Percentiles rank a stretch among this genome's conserved stretches.
Evolutionary conservation across 2,113 vertebrate genomes (phyloP).

Genomic region (Hemichromis elongatus): DNA sequence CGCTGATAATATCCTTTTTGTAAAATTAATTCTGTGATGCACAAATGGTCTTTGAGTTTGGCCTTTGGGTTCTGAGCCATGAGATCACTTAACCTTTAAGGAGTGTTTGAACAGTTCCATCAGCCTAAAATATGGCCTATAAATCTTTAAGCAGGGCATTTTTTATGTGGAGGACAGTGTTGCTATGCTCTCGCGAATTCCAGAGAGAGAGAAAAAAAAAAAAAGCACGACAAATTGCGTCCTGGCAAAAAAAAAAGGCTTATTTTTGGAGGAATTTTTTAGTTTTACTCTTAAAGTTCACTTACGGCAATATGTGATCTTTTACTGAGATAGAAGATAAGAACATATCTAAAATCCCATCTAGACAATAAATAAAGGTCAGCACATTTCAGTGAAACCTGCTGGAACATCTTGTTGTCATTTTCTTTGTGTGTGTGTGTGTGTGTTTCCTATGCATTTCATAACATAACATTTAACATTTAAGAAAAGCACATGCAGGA

Average conservation of each 20-base stretch:
- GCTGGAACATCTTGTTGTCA: background rate
- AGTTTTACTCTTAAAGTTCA: background rate
- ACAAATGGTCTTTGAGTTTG: constrained; percentile 17
- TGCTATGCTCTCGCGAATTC: background rate
- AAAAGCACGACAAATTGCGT: background rate
- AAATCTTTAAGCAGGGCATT: constrained; percentile 11
- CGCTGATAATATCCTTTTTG: background rate
- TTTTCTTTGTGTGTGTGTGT: background rate
- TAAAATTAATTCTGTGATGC: background rate
- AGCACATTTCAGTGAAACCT: background rate
- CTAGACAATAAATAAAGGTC: background rate
- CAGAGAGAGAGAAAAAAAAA: background rate
- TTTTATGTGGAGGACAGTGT: background rate
- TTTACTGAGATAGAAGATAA: background rate
- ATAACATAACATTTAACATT: background rate
- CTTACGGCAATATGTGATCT: background rate
- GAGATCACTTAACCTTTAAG: constrained; percentile 49
- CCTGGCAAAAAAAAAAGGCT: background rate
- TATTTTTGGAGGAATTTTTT: background rate
- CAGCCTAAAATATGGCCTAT: constrained; percentile 16
- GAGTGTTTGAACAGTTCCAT: constrained; percentile 10
- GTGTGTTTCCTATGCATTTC: background rate
- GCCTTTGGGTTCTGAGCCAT: background rate
- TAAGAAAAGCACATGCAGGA: background rate
- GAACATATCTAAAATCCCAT: background rate